phyloP scores from a whole-genome alignment of 2,113 vertebrate genomes.

The Nyctibius bracteatus region DNA sequence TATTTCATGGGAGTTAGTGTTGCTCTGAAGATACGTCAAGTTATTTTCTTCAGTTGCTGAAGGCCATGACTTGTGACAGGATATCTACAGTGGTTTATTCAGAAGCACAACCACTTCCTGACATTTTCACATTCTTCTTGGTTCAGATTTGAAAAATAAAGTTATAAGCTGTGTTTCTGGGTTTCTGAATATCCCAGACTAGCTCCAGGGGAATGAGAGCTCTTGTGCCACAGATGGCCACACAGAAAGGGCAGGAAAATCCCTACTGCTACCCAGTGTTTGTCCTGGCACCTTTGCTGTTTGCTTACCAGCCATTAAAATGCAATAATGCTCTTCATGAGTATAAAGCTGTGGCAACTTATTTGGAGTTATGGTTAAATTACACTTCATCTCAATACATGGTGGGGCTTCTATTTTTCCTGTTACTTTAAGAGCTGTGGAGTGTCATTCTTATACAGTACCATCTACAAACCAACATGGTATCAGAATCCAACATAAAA shows the following conservation, averaged over 20 bases:
- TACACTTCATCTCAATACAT: neutral
- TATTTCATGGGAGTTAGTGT: neutral
- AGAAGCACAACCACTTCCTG: neutral
- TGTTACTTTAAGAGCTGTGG: neutral
- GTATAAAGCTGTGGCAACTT: neutral
- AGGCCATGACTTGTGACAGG: neutral
- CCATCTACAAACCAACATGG: neutral
- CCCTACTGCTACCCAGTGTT: neutral
- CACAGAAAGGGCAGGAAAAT: neutral
- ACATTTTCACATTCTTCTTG: neutral
- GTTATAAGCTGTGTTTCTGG: neutral
- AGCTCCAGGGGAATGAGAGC: neutral
- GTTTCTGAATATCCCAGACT: neutral
- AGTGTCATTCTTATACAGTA: neutral
- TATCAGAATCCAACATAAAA: neutral
- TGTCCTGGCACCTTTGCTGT: neutral
- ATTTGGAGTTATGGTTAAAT: neutral
- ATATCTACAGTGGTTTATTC: neutral
- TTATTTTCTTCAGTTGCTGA: neutral
- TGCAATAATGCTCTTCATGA: neutral
- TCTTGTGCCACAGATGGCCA: neutral
- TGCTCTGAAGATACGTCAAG: neutral
- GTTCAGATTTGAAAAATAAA: neutral
- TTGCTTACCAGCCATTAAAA: neutral
- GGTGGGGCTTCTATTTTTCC: neutral